phyloP scores from a whole-genome alignment of 2,888 invertebrate genomes.

The Thysanoteuthis rhombus region DNA sequence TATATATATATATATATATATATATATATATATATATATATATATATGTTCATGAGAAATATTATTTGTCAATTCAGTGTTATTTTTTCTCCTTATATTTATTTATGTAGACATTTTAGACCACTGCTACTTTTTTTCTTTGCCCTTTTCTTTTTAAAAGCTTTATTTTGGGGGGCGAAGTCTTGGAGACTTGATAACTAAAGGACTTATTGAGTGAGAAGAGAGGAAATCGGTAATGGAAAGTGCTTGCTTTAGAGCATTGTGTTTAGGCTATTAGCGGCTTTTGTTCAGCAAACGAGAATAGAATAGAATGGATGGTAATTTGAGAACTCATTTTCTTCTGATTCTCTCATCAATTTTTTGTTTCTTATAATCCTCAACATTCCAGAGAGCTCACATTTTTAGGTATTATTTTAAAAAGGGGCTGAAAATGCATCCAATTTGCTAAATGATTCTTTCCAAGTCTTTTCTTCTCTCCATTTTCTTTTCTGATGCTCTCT shows the following conservation, averaged over 20 bases:
- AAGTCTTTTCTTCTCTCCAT: background rate
- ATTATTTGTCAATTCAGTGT: too few relatives aligned
- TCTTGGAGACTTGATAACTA: background rate
- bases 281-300: background rate
- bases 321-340: slow-evolving; percentile 12
- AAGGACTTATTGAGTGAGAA: background rate
- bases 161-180: too few relatives aligned
- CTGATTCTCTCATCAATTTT: background rate
- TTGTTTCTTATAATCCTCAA: background rate
- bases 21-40: too few relatives aligned
- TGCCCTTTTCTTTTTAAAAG: background rate
- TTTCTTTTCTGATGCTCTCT: background rate
- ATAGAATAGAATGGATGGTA: background rate
- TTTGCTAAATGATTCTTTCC: background rate
- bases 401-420: background rate
- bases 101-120: background rate
- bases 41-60: too few relatives aligned
- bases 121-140: background rate
- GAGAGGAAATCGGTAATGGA: background rate
- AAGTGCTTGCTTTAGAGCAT: background rate
- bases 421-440: background rate
- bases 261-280: background rate
- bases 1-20: too few relatives aligned
- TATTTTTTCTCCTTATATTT: background rate
- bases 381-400: background rate